A percentile compares a stretch with the other conserved stretches of the same genome.
These are phyloP conservation scores for Chaenocephalus aceratus DNA, from an alignment of 2,113 vertebrate genomes.

Conservation along the genomic window DNA sequence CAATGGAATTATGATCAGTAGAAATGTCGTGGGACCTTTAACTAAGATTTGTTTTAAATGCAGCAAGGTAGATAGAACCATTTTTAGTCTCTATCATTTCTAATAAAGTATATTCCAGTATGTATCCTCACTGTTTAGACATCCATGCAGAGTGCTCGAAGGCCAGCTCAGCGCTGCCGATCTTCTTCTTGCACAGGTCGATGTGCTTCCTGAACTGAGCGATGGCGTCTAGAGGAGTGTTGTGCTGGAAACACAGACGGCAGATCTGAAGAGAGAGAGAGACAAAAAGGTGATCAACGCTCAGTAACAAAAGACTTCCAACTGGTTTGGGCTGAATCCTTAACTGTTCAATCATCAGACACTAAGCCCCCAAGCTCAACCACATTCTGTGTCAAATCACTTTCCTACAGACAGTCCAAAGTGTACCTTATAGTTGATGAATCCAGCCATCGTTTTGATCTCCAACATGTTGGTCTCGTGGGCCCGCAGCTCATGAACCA, in stretches of 20 bases:
- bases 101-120: not conserved
- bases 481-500: conserved; percentile 95
- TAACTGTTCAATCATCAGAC: not conserved
- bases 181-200: conserved; percentile 98
- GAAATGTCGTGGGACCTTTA: not conserved
- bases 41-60: not conserved
- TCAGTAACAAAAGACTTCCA: not conserved
- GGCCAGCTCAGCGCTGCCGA: conserved; percentile 94
- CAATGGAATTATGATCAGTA: too few species aligned
- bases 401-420: not conserved
- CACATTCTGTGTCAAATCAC: not conserved
- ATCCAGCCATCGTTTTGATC: conserved; percentile 98
- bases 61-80: too few species aligned
- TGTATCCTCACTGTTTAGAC: conserved; percentile 94
- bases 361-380: not conserved
- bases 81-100: not conserved
- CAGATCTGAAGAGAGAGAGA: conserved; percentile 87
- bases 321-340: too few species aligned
- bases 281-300: too few species aligned
- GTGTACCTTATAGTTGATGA: conserved; percentile 97
- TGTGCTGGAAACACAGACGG: conserved; percentile 97
- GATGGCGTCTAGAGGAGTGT: conserved; percentile 96
- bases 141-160: conserved; percentile 99
- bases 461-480: conserved; percentile 99
- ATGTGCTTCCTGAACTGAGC: conserved; percentile 98